phyloP scores from a whole-genome alignment of 2,888 invertebrate genomes.

The Nephrocerus scutellatus region DNA sequence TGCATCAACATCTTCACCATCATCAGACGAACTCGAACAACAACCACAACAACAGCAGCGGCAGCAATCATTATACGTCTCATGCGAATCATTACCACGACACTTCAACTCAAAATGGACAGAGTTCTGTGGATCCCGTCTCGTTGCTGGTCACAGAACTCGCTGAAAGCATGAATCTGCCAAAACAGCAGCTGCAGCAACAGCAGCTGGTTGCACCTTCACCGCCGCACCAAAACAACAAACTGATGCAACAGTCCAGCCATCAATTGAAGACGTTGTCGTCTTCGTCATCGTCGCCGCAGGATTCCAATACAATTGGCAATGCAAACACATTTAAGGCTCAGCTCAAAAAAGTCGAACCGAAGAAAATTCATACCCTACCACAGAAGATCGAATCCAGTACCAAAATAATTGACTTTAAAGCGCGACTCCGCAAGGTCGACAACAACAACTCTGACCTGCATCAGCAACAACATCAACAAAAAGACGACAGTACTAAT shows the following conservation, averaged over 20 bases:
- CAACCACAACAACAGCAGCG: constrained; percentile 53
- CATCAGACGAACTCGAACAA: constrained; percentile 53
- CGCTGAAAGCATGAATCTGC: constrained; percentile 71
- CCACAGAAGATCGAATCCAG: constrained; percentile 53
- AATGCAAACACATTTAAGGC: constrained; percentile 54
- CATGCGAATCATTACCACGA: constrained; percentile 15
- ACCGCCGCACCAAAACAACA: constrained; percentile 24
- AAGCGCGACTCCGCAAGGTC: constrained; percentile 75
- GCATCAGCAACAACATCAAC: constrained; percentile 26
- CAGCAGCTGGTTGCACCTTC: constrained; percentile 16
- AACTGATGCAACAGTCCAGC: constrained; percentile 19
- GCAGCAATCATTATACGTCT: constrained; percentile 51
- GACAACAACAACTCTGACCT: constrained; percentile 48
- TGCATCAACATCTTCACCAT: too few species aligned
- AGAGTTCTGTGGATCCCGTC: constrained; percentile 60
- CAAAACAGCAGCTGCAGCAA: constrained; percentile 39
- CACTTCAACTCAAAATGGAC: constrained; percentile 30
- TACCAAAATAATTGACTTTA: constrained; percentile 68
- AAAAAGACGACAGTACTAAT: constrained; percentile 26
- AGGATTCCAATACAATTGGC: constrained; percentile 37
- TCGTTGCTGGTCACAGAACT: constrained; percentile 75
- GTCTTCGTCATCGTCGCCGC: too few species aligned
- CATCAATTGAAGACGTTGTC: constrained; percentile 27
- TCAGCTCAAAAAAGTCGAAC: constrained; percentile 69
- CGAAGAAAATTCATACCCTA: constrained; percentile 52